Conservation (phyloP, 2,113 vertebrate species). For the Oenanthe melanoleuca region DNA sequence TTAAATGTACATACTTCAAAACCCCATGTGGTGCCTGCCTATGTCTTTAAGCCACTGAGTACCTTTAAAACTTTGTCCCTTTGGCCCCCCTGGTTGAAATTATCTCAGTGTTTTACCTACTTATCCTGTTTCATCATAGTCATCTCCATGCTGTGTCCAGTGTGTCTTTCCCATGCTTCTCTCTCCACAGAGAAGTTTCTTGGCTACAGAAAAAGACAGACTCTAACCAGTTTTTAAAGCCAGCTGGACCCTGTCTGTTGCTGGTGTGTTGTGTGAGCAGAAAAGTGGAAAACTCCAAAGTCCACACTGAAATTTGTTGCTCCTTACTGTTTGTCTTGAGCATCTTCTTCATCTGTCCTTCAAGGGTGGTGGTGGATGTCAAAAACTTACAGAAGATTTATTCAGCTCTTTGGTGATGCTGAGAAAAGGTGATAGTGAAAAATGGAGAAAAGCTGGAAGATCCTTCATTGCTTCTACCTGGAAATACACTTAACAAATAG, state of each 20-base stretch:
- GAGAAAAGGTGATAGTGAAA: neutral
- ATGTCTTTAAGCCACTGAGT: neutral
- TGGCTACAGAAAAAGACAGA: neutral
- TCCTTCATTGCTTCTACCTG: neutral
- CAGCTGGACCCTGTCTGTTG: neutral
- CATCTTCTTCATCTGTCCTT: neutral
- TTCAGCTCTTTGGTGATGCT: neutral
- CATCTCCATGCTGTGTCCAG: neutral
- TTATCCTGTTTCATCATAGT: accelerated
- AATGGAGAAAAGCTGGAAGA: neutral
- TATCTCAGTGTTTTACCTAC: neutral
- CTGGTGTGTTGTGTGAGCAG: accelerated
- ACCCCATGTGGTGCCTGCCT: neutral
- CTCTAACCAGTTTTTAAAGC: neutral
- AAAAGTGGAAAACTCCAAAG: neutral
- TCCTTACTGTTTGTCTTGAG: neutral
- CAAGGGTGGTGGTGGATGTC: neutral
- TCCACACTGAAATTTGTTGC: accelerated
- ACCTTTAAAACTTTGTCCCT: neutral
- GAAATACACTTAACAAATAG: neutral
- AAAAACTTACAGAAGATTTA: neutral
- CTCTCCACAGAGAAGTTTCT: neutral
- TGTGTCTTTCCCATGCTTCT: neutral
- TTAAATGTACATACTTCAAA: neutral
- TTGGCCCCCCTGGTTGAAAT: neutral